These are phyloP conservation scores for Buathra laborator DNA, from an alignment of 2,888 invertebrate genomes.

Conservation along the genomic window DNA sequence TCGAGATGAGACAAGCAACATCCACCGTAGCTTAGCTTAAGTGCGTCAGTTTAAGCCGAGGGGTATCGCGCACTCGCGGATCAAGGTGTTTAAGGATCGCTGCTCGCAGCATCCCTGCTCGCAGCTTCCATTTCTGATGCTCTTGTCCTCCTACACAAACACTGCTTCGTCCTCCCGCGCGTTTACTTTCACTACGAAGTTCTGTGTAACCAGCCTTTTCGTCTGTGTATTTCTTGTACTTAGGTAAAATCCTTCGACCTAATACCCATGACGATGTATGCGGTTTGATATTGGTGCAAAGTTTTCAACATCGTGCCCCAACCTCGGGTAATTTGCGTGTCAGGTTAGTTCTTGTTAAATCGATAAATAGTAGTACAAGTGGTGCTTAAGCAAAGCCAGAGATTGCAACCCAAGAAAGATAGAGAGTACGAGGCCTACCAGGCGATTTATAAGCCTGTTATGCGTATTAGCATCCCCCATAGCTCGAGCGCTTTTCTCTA, in stretches of 20 bases:
- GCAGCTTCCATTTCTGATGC: constrained; percentile 46
- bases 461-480: constrained; percentile 50
- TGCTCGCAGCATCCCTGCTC: constrained; percentile 30
- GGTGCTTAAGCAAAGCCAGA: constrained; percentile 51
- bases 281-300: not conserved
- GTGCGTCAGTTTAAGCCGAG: constrained; percentile 79
- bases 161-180: not conserved
- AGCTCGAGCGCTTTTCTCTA: constrained; percentile 10
- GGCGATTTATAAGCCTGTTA: constrained; percentile 61
- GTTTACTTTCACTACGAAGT: constrained; percentile 29
- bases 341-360: constrained; percentile 64
- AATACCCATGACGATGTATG: constrained; percentile 26
- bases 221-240: constrained; percentile 46
- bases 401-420: constrained; percentile 29
- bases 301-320: constrained; percentile 32
- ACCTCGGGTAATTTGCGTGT: constrained; percentile 45
- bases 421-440: not conserved
- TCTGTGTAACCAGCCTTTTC: constrained; percentile 45
- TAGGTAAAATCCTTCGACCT: constrained; percentile 33
- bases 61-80: constrained; percentile 75
- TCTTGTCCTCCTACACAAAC: constrained; percentile 29
- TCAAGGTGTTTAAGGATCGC: constrained; percentile 65
- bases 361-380: constrained; percentile 65
- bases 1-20: constrained; percentile 68
- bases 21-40: constrained; percentile 76